Conservation (phyloP, 1,140 invertebrate genomes). For the Myzus persicae region DNA sequence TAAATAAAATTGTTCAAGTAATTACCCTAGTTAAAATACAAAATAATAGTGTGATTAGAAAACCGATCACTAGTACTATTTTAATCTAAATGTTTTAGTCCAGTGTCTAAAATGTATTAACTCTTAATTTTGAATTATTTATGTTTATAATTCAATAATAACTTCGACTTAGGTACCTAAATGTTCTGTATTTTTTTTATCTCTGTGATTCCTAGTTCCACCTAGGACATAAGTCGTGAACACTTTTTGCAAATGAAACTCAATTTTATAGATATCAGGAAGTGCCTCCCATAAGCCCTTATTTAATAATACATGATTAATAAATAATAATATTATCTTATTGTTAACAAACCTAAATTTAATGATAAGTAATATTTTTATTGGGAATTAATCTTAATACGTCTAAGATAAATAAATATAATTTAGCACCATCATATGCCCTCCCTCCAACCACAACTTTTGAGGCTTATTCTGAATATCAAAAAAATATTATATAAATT, state of each 20-base stretch:
- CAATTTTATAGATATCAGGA: too few species aligned
- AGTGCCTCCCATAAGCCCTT: too few species aligned
- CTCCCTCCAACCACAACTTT: too few species aligned
- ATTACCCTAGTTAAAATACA: too few species aligned
- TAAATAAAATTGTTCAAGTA: too few species aligned
- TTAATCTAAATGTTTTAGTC: background rate
- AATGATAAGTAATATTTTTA: background rate
- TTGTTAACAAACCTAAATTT: background rate
- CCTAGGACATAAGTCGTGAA: too few species aligned
- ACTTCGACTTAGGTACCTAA: background rate
- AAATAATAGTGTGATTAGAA: too few species aligned
- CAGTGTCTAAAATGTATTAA: too few species aligned
- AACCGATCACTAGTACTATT: background rate
- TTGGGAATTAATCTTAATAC: background rate
- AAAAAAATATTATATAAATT: background rate
- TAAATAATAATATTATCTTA: too few species aligned
- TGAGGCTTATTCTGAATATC: background rate
- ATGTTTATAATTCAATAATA: background rate
- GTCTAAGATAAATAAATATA: background rate
- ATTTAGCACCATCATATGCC: background rate
- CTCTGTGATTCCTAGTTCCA: background rate
- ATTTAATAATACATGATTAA: too few species aligned
- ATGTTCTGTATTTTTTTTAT: background rate
- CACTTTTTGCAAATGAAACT: too few species aligned
- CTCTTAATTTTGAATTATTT: background rate